Base-by-base conservation (phyloP, 2,888 invertebrate species). In the Lysandra coridon region DNA sequence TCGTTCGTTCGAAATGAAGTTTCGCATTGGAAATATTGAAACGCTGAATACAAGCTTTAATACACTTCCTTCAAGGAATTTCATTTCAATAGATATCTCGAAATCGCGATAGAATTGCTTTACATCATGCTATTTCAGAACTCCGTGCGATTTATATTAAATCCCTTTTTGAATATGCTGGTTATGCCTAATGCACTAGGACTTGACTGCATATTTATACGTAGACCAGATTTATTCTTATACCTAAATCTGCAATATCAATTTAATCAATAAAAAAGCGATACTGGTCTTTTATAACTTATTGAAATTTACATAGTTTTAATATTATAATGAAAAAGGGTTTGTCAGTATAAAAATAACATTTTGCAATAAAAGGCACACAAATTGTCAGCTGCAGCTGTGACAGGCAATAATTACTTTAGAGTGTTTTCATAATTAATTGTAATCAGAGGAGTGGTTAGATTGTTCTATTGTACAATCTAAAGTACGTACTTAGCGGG, bases 81-180 rank as follows among this genome's bases (percentile, higher is more conserved):
- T 76, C 33, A 76, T 76, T 76, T 76, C 76, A 76, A 76, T 76
- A 76, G 76, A 76, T 53, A 76, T 76, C 17, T 76, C 76, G 2
- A 76, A 76, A 76, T 53, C 12, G 30, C 75, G 12, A 69, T 57
- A 53, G 76, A 76, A 76, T 76, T 75, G 53, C 75, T 75, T 75
- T 49, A 75, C 49, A 49, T 53, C 75, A 75, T 30, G 75, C 75
- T 75, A 53, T 75, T 33, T 57, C 33, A 57, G 53, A 57, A 33
- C 33, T 76, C 53, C 69, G 69, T 69, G 69, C 33, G 33, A 69
- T 69, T 69, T 69, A 69, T 69, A 69, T 69, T 69, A 69, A 69
- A 69, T 37, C 69, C 14, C 69, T 14, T 33, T 33, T 69, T 4
- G 69, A 33, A 69, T 69, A 69, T 69, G 69, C 30, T 30, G 14